Evolutionary conservation across 1,140 invertebrate genomes (phyloP).

Genomic region (Bradysia coprophila): DNA sequence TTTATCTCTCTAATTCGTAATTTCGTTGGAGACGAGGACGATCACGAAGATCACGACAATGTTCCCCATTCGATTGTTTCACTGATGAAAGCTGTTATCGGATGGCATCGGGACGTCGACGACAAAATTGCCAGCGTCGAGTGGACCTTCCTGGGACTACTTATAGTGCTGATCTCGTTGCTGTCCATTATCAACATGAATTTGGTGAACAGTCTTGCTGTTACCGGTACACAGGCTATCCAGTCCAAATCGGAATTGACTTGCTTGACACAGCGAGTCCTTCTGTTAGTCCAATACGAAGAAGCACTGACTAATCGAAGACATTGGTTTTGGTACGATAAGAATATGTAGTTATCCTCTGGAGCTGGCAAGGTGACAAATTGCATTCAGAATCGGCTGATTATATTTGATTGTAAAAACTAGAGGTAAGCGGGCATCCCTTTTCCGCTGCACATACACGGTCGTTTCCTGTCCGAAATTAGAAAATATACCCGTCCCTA

Average conservation of each 20-base stretch:
- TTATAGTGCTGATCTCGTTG: background rate
- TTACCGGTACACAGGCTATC: background rate
- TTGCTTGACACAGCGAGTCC: background rate
- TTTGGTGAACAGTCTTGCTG: constrained; percentile 1
- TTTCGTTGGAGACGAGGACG: background rate
- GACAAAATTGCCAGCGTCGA: background rate
- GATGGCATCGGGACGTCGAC: background rate
- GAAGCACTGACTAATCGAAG: background rate
- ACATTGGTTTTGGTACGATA: background rate
- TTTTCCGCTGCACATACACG: too few species aligned
- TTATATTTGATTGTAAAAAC: too few species aligned
- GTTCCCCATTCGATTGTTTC: background rate
- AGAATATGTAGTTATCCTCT: too few species aligned
- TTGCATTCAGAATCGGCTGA: too few species aligned
- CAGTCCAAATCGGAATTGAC: background rate
- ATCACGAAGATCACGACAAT: background rate
- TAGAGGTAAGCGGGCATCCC: too few species aligned
- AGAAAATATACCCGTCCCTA: too few species aligned
- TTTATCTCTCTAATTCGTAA: background rate
- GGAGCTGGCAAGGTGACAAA: too few species aligned
- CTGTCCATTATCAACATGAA: background rate
- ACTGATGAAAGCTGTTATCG: background rate
- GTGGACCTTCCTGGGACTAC: background rate
- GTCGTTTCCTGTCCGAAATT: too few species aligned
- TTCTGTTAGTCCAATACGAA: background rate